Evolutionary conservation across 2,113 vertebrate species (phyloP), one percentile per base, ranked within the genome.

Genomic region (Piaya cayana): DNA sequence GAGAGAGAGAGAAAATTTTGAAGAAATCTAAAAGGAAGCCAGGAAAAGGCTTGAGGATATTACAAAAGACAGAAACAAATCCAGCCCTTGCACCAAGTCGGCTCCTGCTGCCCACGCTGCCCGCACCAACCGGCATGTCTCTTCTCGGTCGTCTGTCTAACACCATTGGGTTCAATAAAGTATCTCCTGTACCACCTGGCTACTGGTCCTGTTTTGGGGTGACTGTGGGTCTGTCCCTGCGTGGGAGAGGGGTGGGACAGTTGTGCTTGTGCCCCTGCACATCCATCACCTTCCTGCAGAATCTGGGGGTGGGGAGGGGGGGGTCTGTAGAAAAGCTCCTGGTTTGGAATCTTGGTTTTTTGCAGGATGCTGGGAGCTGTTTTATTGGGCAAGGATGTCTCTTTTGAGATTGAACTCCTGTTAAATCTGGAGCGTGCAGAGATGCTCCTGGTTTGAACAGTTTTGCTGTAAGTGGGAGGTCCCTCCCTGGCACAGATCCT

Each of bases 161-260:
- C 97, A 95, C 97, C 96, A 88, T 98, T 97, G 97, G 93, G 86
- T 98, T 98, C 95, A 98, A 98, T 98, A 98, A 98, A 98, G 97
- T 97, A 97, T 97, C 96, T 98, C 96, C 97, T 97, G 97, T 97
- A 95, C 82, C 29, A 16, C 88, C 93, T 3, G 95, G 65, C 94
- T 96, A 43, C 86, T 92, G 15, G 45, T 95, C 78, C 93, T 97
- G 62, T 97, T 88, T 97, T 62, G 1, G n/a, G 60, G 92, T 11
- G 18, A 11, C 27, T 3, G 16, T 4, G n/a, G 21, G 62, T 49
- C 47, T 45, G 39, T 32, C 49, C 45, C 82, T 59, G 52, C 0
- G 1, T 0, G 12, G 30, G 64, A 53, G 26, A 19, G 9, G 43
- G 58, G 22, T 17, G 15, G 68, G 74, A 13, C 23, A 5, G 21